phyloP scores from a whole-genome alignment of 1,140 invertebrate genomes.

The Orchestia grillus region DNA sequence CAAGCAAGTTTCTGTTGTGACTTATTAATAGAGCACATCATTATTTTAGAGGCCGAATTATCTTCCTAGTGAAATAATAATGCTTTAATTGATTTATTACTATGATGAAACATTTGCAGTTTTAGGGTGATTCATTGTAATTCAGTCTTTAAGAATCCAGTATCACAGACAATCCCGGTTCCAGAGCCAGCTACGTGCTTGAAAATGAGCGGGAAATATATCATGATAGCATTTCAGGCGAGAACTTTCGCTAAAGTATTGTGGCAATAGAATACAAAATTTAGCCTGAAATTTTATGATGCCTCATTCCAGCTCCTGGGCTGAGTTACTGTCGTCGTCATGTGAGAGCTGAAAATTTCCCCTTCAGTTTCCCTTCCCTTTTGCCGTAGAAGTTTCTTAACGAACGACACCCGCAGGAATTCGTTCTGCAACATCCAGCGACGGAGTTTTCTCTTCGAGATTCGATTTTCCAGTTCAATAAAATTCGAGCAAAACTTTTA shows the following conservation, averaged over 20 bases:
- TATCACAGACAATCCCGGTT: no score
- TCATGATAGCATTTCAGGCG: not conserved
- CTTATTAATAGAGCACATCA: not conserved
- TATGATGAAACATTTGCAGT: not conserved
- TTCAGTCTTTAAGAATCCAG: not conserved
- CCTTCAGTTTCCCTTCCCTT: not conserved
- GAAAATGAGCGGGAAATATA: no score
- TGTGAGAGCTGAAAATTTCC: not conserved
- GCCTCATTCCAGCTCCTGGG: not conserved
- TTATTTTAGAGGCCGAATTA: not conserved
- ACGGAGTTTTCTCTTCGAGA: not conserved
- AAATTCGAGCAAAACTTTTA: not conserved
- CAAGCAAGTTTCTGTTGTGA: not conserved
- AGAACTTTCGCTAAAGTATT: not conserved
- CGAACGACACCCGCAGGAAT: not conserved
- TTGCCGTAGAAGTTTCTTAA: not conserved
- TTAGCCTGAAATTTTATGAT: not conserved
- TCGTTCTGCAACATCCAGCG: not conserved
- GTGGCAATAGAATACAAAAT: not conserved
- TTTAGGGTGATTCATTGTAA: not conserved
- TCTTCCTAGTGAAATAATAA: not conserved
- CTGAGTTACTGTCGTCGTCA: not conserved
- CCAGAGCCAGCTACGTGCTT: no score
- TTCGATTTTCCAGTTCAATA: not conserved
- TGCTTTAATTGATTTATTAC: not conserved